Conservation (phyloP, 2,797 vertebrate species). For the Prunella strophiata region DNA sequence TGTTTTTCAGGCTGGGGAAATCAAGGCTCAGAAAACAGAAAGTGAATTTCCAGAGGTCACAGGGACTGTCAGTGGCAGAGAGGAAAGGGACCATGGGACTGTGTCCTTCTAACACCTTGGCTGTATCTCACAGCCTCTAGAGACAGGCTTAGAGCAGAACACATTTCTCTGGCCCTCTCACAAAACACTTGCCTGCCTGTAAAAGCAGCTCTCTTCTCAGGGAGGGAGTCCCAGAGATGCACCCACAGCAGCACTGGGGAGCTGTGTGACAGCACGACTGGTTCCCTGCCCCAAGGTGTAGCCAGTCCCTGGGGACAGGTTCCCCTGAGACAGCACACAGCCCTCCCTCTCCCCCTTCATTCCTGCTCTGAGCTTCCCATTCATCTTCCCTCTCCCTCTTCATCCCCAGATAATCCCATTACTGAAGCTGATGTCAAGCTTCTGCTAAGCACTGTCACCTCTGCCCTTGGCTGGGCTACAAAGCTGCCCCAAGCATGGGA, state of each 20-base stretch:
- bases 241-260: background rate
- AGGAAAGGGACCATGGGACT: background rate
- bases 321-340: background rate
- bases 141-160: background rate
- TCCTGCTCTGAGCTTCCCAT: background rate
- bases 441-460: slow-evolving; percentile 3
- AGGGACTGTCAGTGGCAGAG: background rate
- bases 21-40: background rate
- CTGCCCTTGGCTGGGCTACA: slow-evolving; percentile 1
- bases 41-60: background rate
- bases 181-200: background rate
- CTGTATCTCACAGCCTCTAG: background rate
- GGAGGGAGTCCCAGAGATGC: background rate
- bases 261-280: background rate
- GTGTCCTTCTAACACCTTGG: background rate
- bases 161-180: background rate
- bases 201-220: background rate
- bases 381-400: background rate
- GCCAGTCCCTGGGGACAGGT: background rate
- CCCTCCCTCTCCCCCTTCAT: background rate
- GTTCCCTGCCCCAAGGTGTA: background rate
- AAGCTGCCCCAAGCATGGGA: background rate
- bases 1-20: background rate
- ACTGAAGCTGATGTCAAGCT: slow-evolving; percentile 10
- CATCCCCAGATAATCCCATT: slow-evolving; percentile 14